phyloP scores from a whole-genome alignment of 64 coral and sea anemone species.

The Montipora cactus region DNA sequence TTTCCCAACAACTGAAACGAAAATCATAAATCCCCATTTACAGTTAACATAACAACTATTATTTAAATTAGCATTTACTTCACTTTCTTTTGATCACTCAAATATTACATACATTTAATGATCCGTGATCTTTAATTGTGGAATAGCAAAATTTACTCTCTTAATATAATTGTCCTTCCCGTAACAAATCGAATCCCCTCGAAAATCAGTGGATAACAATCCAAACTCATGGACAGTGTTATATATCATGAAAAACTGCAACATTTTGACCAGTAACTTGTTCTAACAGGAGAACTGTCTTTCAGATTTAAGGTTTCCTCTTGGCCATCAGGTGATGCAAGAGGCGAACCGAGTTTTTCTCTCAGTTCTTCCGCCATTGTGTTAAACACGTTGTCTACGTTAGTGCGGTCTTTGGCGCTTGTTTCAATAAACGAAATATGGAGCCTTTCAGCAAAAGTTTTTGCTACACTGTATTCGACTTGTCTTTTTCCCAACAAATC shows the following conservation, averaged over 20 bases:
- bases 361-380: conserved; percentile 92
- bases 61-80: no score
- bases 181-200: no score
- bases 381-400: conserved; percentile 90
- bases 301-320: conserved; percentile 28
- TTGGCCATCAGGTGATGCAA: conserved; percentile 67
- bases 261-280: conserved; percentile 36
- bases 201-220: background rate
- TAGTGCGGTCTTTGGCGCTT: conserved; percentile 97
- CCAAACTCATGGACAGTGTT: no score
- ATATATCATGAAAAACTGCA: conserved; percentile 38
- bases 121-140: no score
- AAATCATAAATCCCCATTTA: no score
- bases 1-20: no score
- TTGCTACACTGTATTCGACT: conserved; percentile 88
- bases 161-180: no score
- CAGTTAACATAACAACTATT: no score
- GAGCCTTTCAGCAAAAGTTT: conserved; percentile 82
- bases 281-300: conserved; percentile 12
- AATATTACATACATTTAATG: no score
- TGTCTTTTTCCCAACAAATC: conserved; percentile 84
- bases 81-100: no score
- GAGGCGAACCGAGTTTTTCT: conserved; percentile 87
- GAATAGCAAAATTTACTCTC: no score
- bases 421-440: conserved; percentile 96